Base-by-base conservation (phyloP, 2,888 invertebrate genomes). In the Metalampra italica region DNA sequence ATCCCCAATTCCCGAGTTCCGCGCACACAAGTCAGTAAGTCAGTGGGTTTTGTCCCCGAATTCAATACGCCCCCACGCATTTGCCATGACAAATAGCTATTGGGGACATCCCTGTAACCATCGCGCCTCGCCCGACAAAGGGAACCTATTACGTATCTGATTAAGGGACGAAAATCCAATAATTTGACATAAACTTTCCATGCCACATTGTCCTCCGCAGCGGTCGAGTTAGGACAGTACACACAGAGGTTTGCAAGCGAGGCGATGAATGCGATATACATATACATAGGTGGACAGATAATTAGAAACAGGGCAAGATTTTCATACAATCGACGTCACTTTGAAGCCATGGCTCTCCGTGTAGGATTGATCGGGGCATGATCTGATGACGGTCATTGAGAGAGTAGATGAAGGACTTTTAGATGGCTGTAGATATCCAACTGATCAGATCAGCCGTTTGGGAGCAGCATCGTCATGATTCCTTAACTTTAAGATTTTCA, bases 81-180 rank as follows among this genome's bases (percentile, higher is more conserved):
- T 54, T 50, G 49, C 57, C 59, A 55, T 68, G 64, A 66, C 50
- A 64, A 60, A 70, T 59, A 53, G 57, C 54, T 45, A 51, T 52
- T 45, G 58, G 59, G 55, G 55, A 52, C 59, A 55, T 56, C 50
- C 54, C 55, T 37, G 47, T 59, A 54, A 42, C 50, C 47, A 47
- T 39, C 55, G 45, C 46, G 46, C 36, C 36, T n/a, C 46, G 36
- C 46, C 45, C 53, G 45, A 69, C 68, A 69, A 69, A 66, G 51
- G 55, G 51, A 46, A 53, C 54, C 60, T 54, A 55, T 63, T 59
- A 60, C 60, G 53, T 45, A 34, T 57, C 74, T 74, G 75, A 77
- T 77, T 72, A 74, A 62, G 63, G 68, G 67, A 60, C 66, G 57
- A 66, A 67, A 71, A 73, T 71, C 74, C 75, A 71, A 77, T 75